phyloP scores from a whole-genome alignment of 2,113 vertebrate species.

The Melierax canorus region DNA sequence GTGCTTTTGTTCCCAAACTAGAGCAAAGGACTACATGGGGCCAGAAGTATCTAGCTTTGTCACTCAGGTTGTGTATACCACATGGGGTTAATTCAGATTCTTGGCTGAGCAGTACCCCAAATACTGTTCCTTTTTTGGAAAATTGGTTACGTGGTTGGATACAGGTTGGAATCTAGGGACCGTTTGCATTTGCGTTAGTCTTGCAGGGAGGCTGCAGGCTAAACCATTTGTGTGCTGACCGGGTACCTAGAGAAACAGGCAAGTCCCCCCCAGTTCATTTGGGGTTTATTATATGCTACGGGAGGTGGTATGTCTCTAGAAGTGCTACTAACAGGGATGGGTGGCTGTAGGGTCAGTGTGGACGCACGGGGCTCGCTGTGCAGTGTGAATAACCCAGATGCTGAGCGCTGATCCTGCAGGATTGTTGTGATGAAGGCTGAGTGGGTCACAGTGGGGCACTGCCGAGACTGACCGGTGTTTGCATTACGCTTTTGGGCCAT shows the following conservation, averaged over 20 bases:
- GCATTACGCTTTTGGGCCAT: not conserved
- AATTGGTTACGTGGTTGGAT: not conserved
- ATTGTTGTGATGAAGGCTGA: not conserved
- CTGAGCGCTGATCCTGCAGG: not conserved
- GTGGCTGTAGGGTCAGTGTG: not conserved
- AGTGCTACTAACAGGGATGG: not conserved
- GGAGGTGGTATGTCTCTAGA: not conserved
- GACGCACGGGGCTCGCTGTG: not conserved
- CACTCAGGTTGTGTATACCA: not conserved
- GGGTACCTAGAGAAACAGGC: not conserved
- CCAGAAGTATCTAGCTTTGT: not conserved
- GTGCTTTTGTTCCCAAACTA: not conserved
- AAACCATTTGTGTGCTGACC: not conserved
- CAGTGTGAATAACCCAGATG: not conserved
- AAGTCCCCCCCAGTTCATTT: fast-evolving
- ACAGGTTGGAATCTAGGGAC: not conserved
- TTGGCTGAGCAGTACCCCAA: not conserved
- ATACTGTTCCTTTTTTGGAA: not conserved
- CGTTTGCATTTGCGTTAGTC: not conserved
- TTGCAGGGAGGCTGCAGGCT: not conserved
- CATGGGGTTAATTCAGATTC: not conserved
- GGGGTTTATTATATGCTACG: not conserved
- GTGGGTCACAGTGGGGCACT: not conserved
- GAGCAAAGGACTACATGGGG: not conserved
- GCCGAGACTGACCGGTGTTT: not conserved